Percentiles rank a stretch among this genome's conserved stretches.
Conservation (phyloP, 2,113 vertebrate species). For the Nymphicus hollandicus region DNA sequence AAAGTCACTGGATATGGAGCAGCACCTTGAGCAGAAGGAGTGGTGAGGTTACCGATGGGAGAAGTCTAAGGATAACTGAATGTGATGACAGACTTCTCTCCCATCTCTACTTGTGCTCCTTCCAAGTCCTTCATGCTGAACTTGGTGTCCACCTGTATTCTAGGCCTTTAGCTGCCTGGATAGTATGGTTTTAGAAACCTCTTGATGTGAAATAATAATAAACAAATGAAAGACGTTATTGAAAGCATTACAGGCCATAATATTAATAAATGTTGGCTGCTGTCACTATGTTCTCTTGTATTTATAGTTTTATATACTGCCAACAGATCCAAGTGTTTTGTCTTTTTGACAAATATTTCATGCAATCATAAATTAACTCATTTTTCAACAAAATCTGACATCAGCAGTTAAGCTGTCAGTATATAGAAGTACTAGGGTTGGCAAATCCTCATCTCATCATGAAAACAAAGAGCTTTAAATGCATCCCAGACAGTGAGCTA, state of each 20-base stretch:
- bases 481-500: constrained; percentile 34
- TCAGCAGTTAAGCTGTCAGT: constrained; percentile 62
- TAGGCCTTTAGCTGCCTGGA: background rate
- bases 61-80: background rate
- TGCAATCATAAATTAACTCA: constrained; percentile 62
- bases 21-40: background rate
- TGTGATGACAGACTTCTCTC: background rate
- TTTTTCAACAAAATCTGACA: constrained; percentile 64
- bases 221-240: constrained; percentile 32
- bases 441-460: constrained; percentile 36
- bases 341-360: constrained; percentile 65
- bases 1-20: background rate
- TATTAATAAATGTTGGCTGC: constrained; percentile 60
- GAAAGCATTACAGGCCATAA: constrained; percentile 54
- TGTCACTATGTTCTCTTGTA: constrained; percentile 45
- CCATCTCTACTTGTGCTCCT: background rate
- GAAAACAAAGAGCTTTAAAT: constrained; percentile 38
- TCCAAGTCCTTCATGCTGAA: background rate
- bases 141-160: background rate
- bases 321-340: constrained; percentile 49
- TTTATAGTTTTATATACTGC: constrained; percentile 62
- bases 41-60: background rate
- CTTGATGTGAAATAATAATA: background rate
- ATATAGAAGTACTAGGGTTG: background rate
- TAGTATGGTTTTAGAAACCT: background rate